phyloP scores from a whole-genome alignment of 2,113 vertebrate species.

The Xyliphius kryptos region DNA sequence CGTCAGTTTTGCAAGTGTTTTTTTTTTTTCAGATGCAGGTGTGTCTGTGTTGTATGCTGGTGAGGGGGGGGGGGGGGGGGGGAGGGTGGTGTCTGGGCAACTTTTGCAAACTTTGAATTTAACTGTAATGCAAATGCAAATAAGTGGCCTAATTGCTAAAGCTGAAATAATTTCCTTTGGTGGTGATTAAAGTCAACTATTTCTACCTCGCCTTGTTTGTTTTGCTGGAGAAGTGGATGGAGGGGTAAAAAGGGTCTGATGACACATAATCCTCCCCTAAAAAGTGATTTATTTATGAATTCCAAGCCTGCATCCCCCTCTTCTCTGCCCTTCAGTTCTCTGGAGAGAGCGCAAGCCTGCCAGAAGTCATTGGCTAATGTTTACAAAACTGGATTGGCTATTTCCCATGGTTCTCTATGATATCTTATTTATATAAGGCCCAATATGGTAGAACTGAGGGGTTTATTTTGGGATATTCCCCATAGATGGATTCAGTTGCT shows the following conservation, averaged over 20 bases:
- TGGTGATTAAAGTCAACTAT: slow-evolving; percentile 62
- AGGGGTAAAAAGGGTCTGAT: slow-evolving; percentile 47
- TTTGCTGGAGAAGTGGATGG: slow-evolving; percentile 55
- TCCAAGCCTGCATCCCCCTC: slow-evolving; percentile 58
- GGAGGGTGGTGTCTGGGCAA: slow-evolving; percentile 32
- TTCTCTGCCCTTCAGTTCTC: slow-evolving; percentile 37
- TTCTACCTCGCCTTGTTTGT: slow-evolving; percentile 65
- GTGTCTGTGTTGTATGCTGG: background rate
- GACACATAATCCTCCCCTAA: slow-evolving; percentile 68
- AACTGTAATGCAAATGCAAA: slow-evolving; percentile 54
- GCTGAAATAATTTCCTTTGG: slow-evolving; percentile 65
- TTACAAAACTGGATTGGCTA: slow-evolving; percentile 72
- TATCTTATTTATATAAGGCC: slow-evolving; percentile 77
- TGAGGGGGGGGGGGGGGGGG: background rate
- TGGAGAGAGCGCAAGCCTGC: slow-evolving; percentile 62
- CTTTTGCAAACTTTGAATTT: slow-evolving; percentile 37
- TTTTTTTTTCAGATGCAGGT: slow-evolving; percentile 6
- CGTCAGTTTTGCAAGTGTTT: slow-evolving; percentile 19
- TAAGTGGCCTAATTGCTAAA: slow-evolving; percentile 62
- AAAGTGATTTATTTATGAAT: slow-evolving; percentile 78
- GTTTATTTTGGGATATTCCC: slow-evolving; percentile 77
- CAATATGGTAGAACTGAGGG: slow-evolving; percentile 72
- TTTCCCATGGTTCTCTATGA: slow-evolving; percentile 72
- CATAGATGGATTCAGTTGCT: slow-evolving; percentile 69
- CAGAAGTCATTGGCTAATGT: slow-evolving; percentile 73